Base-by-base conservation (phyloP, 1,140 invertebrate species). In the Phortica variegata region DNA sequence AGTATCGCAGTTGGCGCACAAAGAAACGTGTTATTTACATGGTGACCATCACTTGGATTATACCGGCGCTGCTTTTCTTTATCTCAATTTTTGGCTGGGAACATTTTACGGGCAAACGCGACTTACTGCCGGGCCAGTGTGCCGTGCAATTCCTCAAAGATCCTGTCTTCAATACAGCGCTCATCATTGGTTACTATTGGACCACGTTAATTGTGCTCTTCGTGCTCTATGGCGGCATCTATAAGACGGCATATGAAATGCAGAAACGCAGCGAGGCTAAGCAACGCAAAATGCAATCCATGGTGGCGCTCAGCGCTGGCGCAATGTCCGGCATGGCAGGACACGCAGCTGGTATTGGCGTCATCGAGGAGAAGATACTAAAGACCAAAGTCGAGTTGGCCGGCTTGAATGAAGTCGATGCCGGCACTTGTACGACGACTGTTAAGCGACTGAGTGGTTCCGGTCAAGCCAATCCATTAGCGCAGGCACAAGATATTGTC, bases 61-160 rank as follows among this genome's bases (percentile, higher is more conserved):
- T 99, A 47, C 97, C 97, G 3, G 90, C 93, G 1, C 77, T 97
- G 12, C 79, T 99, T 3, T 99, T 99, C 77, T 99, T 99, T 76
- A 95, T 95, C 43, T 95, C 93, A 44, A 98, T 99, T 54, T 97
- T 99, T 70, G 97, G 96, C 20, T 99, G 97, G 95, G 95, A 98
- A 74, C 92, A 95, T 73, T 98, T 98, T 66, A 88, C 95, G 23
- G 96, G 95, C 2, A 90, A 89, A 62, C 79, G 94, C 46, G 91
- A 96, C 62, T 79, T 97, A 15, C 79, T 84, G 49, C 88, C 90
- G 1, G 89, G 90, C 6, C 87, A 96, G 73, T 99, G 97, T 75
- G 90, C 93, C 31, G 97, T 98, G 2, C 96, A 98, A 78, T 99
- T 99, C 77, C 83, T 98, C 31, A 95, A 96, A 78, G 94, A 98